phyloP scores from a whole-genome alignment of 2,113 vertebrate species.

The Psephotus haematonotus region DNA sequence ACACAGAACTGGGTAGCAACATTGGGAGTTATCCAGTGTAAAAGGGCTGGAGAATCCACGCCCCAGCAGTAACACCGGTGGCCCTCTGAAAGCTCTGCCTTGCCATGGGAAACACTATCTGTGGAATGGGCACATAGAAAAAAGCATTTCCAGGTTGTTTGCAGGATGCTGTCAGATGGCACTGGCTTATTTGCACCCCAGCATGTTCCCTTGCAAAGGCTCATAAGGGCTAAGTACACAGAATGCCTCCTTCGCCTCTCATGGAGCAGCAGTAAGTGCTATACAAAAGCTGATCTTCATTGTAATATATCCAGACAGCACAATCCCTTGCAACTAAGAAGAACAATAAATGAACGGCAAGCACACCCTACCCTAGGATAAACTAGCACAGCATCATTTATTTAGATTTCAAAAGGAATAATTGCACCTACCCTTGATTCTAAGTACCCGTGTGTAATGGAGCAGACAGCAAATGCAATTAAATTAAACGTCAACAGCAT shows the following conservation, averaged over 20 bases:
- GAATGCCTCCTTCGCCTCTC: background rate
- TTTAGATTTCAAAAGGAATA: conserved; percentile 53
- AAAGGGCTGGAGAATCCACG: accelerated
- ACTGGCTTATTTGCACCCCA: background rate
- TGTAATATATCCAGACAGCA: background rate
- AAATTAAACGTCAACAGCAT: conserved; percentile 43
- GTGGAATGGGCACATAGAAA: background rate
- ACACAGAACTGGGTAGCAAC: background rate
- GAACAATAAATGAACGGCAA: conserved; percentile 40
- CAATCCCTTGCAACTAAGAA: background rate
- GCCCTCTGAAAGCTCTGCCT: background rate
- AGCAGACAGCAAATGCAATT: conserved; percentile 37
- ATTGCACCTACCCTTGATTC: conserved; percentile 45
- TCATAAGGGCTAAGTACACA: background rate
- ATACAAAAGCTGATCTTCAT: background rate
- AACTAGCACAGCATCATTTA: conserved; percentile 6
- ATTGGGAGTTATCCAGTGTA: background rate
- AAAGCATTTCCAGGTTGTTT: background rate
- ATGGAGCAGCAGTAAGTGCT: background rate
- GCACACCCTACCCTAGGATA: background rate
- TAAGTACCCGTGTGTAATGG: conserved; percentile 13
- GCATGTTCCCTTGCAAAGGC: background rate
- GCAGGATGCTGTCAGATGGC: background rate
- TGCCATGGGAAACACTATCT: background rate
- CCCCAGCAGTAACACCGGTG: background rate